Evolutionary conservation across 2,113 vertebrate genomes (phyloP), one percentile per base, ranked within the genome.

Genomic region (Malurus elegans): DNA sequence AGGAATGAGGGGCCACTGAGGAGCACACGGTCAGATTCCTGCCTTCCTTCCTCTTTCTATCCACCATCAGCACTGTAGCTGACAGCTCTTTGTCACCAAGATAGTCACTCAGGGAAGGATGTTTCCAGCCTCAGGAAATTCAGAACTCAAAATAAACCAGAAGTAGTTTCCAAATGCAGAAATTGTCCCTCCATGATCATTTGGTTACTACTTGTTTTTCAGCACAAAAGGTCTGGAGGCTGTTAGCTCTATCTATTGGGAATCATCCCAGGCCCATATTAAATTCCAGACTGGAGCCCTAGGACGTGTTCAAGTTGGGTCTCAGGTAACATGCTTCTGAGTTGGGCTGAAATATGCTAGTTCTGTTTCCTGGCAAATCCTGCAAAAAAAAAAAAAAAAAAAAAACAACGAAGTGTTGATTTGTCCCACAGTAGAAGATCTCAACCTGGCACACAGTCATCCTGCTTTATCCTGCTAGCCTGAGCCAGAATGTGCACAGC

Each of bases 1-100:
- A 56, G 11, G 29, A 57, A 75, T 40, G 15, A 72, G 67, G 31
- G 14, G 18, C 8, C 1, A 0, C 34, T 31, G 65, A 71, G 44
- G 12, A 79, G 4, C 31, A 31, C 53, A 26, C 23, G 83, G 67
- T 71, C 62, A 92, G 26, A 29, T 86, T 86, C 18, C 44, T 51
- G 79, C 54, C 44, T 51, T 80, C 54, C 88, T 90, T 93, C 40
- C 19, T 95, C 83, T 92, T 97, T 92, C 86, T 95, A 67, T 26
- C 76, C 66, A 91, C 38, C 36, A 60, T 64, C 65, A 75, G 12
- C 19, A 88, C 56, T 38, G 66, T 88, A 97, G 78, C 71, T 96
- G 71, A 71, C 92, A 94, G 73, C 4, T 34, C 60, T 97, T 97
- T 94, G 56, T 79, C 73, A 93, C 76, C 65, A 78, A 81, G 34